A percentile compares a stretch with the other conserved stretches of the same genome.
Conservation (phyloP, 2,888 invertebrate genomes). For the Diarsia brunnea region DNA sequence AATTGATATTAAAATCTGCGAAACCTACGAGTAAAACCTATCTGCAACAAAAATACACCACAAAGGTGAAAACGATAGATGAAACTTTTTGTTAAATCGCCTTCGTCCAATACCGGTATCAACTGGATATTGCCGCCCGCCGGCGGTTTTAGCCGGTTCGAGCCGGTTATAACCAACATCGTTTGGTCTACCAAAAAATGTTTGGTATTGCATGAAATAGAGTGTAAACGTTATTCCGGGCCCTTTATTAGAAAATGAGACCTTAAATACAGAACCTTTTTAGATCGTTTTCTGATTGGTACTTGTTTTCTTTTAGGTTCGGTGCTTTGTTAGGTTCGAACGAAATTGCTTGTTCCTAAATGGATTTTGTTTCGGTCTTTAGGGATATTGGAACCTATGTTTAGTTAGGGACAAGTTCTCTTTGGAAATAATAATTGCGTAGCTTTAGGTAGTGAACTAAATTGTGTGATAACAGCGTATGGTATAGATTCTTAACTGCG, state of each 20-base stretch:
- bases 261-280: constrained; percentile 43
- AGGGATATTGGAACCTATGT: neutral
- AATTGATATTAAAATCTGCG: neutral
- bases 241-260: constrained; percentile 46
- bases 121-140: constrained; percentile 65
- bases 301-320: constrained; percentile 16
- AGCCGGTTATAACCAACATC: constrained; percentile 55
- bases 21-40: constrained; percentile 24
- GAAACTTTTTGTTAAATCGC: constrained; percentile 60
- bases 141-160: constrained; percentile 61
- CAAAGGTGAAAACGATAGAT: constrained; percentile 39
- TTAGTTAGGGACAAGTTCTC: neutral
- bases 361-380: neutral
- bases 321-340: constrained; percentile 25
- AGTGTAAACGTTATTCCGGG: constrained; percentile 43
- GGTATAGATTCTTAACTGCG: neutral
- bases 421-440: neutral
- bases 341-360: constrained; percentile 10
- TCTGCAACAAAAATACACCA: constrained; percentile 32
- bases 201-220: constrained; percentile 51
- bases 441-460: neutral
- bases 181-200: constrained; percentile 50
- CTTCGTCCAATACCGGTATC: constrained; percentile 65
- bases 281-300: constrained; percentile 21
- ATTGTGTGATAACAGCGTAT: neutral